These are phyloP conservation scores for Rhingia campestris DNA, from an alignment of 2,888 invertebrate genomes.

Conservation along the genomic window DNA sequence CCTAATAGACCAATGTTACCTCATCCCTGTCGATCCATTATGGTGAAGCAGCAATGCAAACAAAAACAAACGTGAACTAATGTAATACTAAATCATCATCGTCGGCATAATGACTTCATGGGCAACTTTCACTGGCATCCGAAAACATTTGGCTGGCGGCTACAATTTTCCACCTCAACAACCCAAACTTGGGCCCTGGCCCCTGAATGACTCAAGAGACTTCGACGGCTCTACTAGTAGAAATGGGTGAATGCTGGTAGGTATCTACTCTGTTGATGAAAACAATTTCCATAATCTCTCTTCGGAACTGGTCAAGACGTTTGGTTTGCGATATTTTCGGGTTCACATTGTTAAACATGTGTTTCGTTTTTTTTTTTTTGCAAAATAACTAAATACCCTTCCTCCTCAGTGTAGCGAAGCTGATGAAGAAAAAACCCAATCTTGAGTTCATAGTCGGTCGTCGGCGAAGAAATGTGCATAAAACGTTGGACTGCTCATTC, in stretches of 20 bases:
- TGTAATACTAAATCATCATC: conserved; percentile 7
- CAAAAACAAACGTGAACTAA: conserved; percentile 41
- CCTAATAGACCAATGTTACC: conserved; percentile 60
- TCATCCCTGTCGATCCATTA: conserved; percentile 31
- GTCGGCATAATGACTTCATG: conserved; percentile 24
- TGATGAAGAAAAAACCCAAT: background rate
- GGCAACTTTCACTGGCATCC: conserved; percentile 46
- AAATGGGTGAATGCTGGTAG: background rate
- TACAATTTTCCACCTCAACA: conserved; percentile 31
- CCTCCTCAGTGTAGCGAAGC: background rate
- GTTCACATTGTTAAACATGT: conserved; percentile 5
- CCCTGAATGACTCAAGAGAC: conserved; percentile 41
- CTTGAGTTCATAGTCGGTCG: conserved; percentile 60
- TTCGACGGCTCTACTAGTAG: background rate
- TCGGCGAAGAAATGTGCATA: conserved; percentile 59
- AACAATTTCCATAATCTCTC: conserved; percentile 19
- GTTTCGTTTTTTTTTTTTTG: conserved; percentile 3
- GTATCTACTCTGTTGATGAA: background rate
- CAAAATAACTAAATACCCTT: conserved; percentile 18
- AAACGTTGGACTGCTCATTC: conserved; percentile 70
- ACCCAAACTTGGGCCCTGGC: conserved; percentile 37
- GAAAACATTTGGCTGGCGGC: conserved; percentile 8
- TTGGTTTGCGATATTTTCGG: background rate
- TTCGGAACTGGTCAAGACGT: conserved; percentile 54
- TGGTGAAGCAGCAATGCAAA: conserved; percentile 38